phyloP scores from a whole-genome alignment of 1,140 invertebrate genomes.

The Drosophila hydei region DNA sequence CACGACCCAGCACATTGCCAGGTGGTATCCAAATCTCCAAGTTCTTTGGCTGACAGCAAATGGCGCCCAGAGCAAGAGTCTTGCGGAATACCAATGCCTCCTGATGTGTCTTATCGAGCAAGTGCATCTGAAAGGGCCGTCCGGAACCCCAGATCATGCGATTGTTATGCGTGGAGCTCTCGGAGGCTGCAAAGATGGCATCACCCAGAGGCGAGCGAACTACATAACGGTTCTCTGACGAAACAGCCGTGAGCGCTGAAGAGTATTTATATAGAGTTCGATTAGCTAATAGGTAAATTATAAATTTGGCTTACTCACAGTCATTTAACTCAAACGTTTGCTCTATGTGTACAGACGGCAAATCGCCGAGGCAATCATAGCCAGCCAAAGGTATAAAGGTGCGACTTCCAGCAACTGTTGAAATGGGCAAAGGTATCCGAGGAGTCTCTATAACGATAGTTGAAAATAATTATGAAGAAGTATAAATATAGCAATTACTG shows the following conservation, averaged over 20 bases:
- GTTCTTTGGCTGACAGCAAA: slow-evolving; percentile 72
- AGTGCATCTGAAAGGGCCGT: slow-evolving; percentile 86
- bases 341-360: slow-evolving; percentile 83
- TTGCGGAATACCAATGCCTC: slow-evolving; percentile 86
- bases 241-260: slow-evolving; percentile 76
- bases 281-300: not conserved
- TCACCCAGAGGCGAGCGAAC: slow-evolving; percentile 87
- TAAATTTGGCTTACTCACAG: slow-evolving; percentile 33
- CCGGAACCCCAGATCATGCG: slow-evolving; percentile 86
- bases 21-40: slow-evolving; percentile 85
- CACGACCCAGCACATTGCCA: slow-evolving; percentile 84
- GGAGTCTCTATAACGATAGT: slow-evolving; percentile 26
- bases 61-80: slow-evolving; percentile 84
- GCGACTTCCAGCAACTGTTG: slow-evolving; percentile 61
- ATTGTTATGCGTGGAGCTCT: slow-evolving; percentile 85
- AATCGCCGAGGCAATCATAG: slow-evolving; percentile 73
- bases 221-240: slow-evolving; percentile 87
- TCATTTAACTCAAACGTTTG: slow-evolving; percentile 82
- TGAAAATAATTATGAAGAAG: not conserved
- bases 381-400: slow-evolving; percentile 76
- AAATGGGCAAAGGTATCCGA: slow-evolving; percentile 73
- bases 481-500: not conserved
- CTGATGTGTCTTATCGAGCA: slow-evolving; percentile 87
- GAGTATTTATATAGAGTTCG: not conserved
- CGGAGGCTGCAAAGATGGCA: slow-evolving; percentile 87